A percentile compares a stretch with the other conserved stretches of the same genome.
Conservation (phyloP, 2,113 vertebrate species). For the Tragelaphus strepsiceros region DNA sequence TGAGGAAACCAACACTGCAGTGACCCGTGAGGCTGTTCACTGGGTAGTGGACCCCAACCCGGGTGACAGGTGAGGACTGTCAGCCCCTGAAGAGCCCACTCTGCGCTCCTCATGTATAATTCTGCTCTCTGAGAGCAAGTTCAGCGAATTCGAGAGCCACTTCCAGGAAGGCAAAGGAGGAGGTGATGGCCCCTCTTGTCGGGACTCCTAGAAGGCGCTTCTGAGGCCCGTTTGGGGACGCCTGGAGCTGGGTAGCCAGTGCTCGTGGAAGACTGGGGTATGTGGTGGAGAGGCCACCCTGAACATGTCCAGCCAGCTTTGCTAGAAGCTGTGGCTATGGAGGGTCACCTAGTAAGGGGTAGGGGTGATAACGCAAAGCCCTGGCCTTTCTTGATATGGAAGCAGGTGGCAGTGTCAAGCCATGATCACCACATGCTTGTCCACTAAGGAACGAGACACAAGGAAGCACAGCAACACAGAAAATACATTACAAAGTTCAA, state of each 20-base stretch:
- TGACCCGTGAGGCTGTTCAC: background rate
- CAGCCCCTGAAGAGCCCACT: background rate
- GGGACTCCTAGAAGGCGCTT: background rate
- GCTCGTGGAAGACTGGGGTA: background rate
- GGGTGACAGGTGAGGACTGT: background rate
- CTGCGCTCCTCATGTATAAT: background rate
- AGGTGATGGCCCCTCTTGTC: background rate
- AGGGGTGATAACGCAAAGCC: background rate
- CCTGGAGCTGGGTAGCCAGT: background rate
- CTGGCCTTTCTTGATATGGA: background rate
- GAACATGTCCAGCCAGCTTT: background rate
- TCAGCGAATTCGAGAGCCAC: background rate
- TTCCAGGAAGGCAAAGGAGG: background rate
- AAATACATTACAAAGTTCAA: background rate
- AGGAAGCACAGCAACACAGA: background rate
- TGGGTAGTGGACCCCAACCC: fast-evolving
- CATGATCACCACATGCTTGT: background rate
- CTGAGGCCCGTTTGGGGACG: background rate
- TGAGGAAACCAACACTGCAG: background rate
- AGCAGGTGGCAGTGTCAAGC: background rate
- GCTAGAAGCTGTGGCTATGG: background rate
- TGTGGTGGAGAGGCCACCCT: background rate
- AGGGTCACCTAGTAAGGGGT: background rate
- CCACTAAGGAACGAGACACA: too few species aligned
- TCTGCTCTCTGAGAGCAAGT: background rate